Evolutionary conservation across 2,113 vertebrate genomes (phyloP).

Genomic region (Callionymus lyra): DNA sequence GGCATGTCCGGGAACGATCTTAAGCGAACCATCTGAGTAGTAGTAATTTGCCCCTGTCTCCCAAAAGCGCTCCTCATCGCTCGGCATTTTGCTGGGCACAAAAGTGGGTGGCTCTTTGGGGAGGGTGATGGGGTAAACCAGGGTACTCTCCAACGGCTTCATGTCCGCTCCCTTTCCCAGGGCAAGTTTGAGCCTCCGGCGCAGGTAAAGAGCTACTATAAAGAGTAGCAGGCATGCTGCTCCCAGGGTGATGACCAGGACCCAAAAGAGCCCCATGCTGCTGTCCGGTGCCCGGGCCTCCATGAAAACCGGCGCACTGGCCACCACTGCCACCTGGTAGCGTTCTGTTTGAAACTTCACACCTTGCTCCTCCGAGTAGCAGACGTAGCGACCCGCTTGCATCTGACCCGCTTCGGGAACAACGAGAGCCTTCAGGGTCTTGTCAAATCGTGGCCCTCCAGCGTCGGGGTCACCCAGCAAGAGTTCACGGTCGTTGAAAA

Average conservation of each 20-base stretch:
- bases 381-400: conserved; percentile 77
- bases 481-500: conserved; percentile 77
- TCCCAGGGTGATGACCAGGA: conserved; percentile 81
- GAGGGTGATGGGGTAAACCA: conserved; percentile 88
- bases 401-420: conserved; percentile 67
- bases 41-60: conserved; percentile 87
- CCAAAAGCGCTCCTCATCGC: conserved; percentile 85
- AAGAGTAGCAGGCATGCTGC: conserved; percentile 79
- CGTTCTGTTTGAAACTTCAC: conserved; percentile 72
- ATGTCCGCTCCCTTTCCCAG: conserved; percentile 77
- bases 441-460: conserved; percentile 68
- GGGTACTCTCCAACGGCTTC: conserved; percentile 83
- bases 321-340: conserved; percentile 78
- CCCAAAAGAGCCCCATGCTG: conserved; percentile 84
- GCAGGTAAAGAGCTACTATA: conserved; percentile 77
- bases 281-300: conserved; percentile 79
- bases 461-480: conserved; percentile 40
- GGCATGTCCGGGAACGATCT: conserved; percentile 91
- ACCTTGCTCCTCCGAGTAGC: conserved; percentile 81
- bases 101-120: conserved; percentile 87
- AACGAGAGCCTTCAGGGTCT: conserved; percentile 74
- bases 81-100: conserved; percentile 76
- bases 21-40: conserved; percentile 90
- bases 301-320: conserved; percentile 70
- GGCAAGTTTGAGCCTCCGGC: conserved; percentile 78